Percentiles rank a stretch among this genome's conserved stretches.
phyloP scores from a whole-genome alignment of 2,888 invertebrate genomes.

The Adelognathus sp. region DNA sequence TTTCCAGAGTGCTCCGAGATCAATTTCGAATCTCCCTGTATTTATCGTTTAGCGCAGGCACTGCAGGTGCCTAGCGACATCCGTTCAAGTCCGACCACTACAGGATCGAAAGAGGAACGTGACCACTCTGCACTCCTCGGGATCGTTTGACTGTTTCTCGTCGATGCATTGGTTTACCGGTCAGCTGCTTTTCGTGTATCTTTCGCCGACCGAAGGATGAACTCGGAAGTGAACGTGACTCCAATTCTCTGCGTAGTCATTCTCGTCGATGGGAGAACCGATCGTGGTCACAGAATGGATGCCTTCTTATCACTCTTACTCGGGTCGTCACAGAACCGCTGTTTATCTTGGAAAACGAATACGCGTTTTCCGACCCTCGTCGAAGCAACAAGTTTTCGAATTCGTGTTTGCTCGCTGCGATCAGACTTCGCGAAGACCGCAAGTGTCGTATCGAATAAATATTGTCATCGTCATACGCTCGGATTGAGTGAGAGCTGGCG shows the following conservation, averaged over 20 bases:
- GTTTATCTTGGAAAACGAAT: neutral
- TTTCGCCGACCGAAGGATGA: conserved; percentile 4
- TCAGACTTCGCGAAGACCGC: neutral
- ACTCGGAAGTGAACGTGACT: conserved; percentile 6
- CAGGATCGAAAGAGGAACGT: neutral
- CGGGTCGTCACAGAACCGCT: neutral
- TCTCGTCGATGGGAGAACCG: neutral
- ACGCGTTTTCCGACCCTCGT: neutral
- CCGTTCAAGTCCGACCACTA: neutral
- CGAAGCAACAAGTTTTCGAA: neutral
- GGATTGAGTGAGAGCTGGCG: neutral
- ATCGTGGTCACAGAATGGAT: neutral
- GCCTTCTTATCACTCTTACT: neutral
- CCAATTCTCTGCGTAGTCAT: neutral
- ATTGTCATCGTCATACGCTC: neutral
- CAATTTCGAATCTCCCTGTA: too few species aligned
- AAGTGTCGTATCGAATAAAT: neutral
- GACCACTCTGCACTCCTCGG: neutral
- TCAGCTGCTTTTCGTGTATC: neutral
- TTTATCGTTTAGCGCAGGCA: neutral
- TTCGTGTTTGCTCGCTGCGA: neutral
- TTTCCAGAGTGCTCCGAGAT: too few species aligned
- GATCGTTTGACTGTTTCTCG: neutral
- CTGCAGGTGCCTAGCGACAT: neutral
- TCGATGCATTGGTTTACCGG: neutral